Evolutionary conservation across 1,140 invertebrate species (phyloP).

Genomic region (Drosophila pseudoananassae): DNA sequence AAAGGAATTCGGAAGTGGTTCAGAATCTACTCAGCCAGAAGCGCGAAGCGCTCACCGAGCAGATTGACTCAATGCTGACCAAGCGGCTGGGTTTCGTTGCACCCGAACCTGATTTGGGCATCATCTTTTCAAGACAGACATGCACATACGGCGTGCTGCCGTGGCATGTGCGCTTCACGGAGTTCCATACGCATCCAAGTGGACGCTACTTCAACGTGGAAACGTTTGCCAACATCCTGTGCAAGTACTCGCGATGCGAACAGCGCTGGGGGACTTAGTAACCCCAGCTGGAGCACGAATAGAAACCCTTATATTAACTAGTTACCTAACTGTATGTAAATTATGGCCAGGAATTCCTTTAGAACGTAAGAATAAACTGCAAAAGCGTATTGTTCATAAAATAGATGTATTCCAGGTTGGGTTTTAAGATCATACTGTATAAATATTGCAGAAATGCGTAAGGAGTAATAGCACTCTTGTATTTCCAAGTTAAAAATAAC

Average conservation of each 20-base stretch:
- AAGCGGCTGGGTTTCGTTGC: conserved; percentile 51
- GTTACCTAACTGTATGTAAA: conserved; percentile 58
- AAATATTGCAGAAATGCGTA: conserved; percentile 13
- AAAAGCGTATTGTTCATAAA: conserved; percentile 57
- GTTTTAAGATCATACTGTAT: conserved; percentile 24
- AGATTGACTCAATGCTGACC: conserved; percentile 46
- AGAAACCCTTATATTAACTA: conserved; percentile 45
- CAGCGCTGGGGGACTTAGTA: conserved; percentile 80
- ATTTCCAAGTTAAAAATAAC: not conserved
- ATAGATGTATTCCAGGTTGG: conserved; percentile 48
- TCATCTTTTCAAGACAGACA: conserved; percentile 62
- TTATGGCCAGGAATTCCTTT: conserved; percentile 42
- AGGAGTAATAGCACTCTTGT: not conserved
- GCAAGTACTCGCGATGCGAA: conserved; percentile 77
- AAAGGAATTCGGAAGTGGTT: conserved; percentile 43
- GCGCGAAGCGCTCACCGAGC: conserved; percentile 55
- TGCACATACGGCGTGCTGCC: conserved; percentile 77
- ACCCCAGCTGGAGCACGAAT: conserved; percentile 3
- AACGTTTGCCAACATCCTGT: conserved; percentile 66
- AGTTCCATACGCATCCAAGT: conserved; percentile 71
- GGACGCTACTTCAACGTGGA: conserved; percentile 60
- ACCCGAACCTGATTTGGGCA: conserved; percentile 72
- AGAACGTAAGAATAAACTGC: conserved; percentile 52
- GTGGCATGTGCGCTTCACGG: conserved; percentile 79
- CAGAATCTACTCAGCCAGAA: conserved; percentile 54